These are phyloP conservation scores for Corydoras maculifer DNA, from an alignment of 2,113 vertebrate species.

Conservation along the genomic window DNA sequence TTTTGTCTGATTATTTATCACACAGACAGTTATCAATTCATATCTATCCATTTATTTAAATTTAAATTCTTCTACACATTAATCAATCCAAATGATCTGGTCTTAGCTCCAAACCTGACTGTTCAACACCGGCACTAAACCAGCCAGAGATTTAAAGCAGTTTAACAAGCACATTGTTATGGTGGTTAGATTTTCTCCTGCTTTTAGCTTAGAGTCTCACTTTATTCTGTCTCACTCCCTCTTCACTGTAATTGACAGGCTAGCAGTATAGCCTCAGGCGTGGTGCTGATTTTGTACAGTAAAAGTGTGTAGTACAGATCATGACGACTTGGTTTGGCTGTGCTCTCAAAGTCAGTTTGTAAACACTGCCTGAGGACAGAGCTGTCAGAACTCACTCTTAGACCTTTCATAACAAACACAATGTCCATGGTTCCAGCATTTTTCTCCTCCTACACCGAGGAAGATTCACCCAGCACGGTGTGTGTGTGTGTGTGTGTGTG, in stretches of 20 bases:
- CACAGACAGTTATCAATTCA: no score
- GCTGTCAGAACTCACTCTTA: constrained; percentile 35
- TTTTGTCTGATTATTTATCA: no score
- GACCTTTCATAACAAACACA: constrained; percentile 27
- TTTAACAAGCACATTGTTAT: no score
- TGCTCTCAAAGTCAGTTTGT: constrained; percentile 20
- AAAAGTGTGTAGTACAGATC: constrained; percentile 24
- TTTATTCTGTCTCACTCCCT: constrained; percentile 13
- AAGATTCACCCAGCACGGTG: constrained; percentile 10
- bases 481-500: neutral
- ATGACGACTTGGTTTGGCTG: constrained; percentile 11
- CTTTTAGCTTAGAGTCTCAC: neutral
- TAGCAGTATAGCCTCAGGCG: neutral
- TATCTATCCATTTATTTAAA: no score
- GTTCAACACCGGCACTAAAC: no score
- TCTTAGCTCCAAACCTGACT: no score
- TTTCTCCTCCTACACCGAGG: constrained; percentile 16
- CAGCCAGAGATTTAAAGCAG: no score
- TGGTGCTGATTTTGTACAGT: constrained; percentile 22
- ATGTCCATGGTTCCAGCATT: constrained; percentile 22
- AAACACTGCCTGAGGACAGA: constrained; percentile 29
- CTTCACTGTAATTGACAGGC: constrained; percentile 1
- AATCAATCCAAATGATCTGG: no score
- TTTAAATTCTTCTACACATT: no score
- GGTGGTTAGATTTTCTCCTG: no score